phyloP scores from a whole-genome alignment of 2,888 invertebrate species.

The Hemaris fuciformis region DNA sequence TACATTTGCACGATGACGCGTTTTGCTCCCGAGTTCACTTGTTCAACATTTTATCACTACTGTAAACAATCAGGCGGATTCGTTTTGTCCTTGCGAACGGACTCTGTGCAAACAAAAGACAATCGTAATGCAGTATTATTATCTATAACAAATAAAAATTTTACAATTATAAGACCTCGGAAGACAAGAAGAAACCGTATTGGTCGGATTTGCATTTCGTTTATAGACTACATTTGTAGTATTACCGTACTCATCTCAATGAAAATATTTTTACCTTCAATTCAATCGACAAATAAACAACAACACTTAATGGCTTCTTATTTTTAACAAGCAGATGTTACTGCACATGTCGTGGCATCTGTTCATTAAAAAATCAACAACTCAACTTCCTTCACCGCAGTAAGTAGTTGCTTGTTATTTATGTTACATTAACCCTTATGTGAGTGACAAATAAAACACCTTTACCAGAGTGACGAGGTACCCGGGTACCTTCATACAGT shows the following conservation, averaged over 20 bases:
- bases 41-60: neutral
- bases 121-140: neutral
- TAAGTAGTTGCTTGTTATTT: neutral
- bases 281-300: neutral
- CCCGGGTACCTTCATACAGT: too few species aligned
- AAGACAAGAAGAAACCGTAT: too few species aligned
- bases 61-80: neutral
- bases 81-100: neutral
- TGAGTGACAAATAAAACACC: too few species aligned
- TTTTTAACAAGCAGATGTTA: neutral
- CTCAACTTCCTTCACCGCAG: neutral
- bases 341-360: neutral
- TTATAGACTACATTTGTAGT: too few species aligned
- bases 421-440: too few species aligned
- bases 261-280: too few species aligned
- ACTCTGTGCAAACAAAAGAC: neutral
- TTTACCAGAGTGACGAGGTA: too few species aligned
- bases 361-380: neutral
- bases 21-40: neutral
- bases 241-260: too few species aligned
- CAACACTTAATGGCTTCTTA: neutral
- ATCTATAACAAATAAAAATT: slow-evolving; percentile 3
- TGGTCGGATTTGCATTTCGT: too few species aligned
- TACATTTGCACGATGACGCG: neutral
- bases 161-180: too few species aligned